These are phyloP conservation scores for Aradus depressus DNA, from an alignment of 2,888 invertebrate species.

Conservation along the genomic window DNA sequence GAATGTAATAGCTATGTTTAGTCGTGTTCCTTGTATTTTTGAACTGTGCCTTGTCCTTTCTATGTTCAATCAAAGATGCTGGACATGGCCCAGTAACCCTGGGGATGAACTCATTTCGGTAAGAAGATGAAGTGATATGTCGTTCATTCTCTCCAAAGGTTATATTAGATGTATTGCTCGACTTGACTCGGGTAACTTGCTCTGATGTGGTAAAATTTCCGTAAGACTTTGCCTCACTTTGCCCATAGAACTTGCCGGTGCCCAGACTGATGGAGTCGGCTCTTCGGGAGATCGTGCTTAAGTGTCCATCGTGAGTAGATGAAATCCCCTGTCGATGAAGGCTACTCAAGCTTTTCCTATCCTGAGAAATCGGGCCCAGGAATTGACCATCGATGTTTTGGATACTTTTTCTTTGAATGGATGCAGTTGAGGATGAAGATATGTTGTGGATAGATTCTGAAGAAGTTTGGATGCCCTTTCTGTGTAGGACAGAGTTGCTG, in stretches of 20 bases:
- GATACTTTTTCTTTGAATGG: conserved; percentile 63
- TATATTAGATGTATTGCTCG: conserved; percentile 61
- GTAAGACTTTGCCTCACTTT: conserved; percentile 58
- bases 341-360: conserved; percentile 66
- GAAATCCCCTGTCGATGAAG: conserved; percentile 51
- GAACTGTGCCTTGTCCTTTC: conserved; percentile 53
- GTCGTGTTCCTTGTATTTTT: conserved; percentile 75
- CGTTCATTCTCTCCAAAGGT: conserved; percentile 47
- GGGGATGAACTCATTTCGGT: conserved; percentile 65
- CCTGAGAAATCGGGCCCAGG: conserved; percentile 53
- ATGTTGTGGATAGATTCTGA: conserved; percentile 63
- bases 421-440: conserved; percentile 49
- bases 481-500: conserved; percentile 63
- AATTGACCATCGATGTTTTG: conserved; percentile 62
- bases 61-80: conserved; percentile 62
- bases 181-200: conserved; percentile 44
- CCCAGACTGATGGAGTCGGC: conserved; percentile 62
- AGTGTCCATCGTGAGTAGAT: conserved; percentile 24
- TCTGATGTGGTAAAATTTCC: conserved; percentile 54
- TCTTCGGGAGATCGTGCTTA: conserved; percentile 38
- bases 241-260: conserved; percentile 52
- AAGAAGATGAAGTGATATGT: conserved; percentile 44
- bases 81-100: conserved; percentile 67
- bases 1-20: conserved; percentile 72
- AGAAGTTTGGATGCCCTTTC: conserved; percentile 55